Evolutionary conservation across 2,888 invertebrate species (phyloP).

Genomic region (Eupithecia insigniata): DNA sequence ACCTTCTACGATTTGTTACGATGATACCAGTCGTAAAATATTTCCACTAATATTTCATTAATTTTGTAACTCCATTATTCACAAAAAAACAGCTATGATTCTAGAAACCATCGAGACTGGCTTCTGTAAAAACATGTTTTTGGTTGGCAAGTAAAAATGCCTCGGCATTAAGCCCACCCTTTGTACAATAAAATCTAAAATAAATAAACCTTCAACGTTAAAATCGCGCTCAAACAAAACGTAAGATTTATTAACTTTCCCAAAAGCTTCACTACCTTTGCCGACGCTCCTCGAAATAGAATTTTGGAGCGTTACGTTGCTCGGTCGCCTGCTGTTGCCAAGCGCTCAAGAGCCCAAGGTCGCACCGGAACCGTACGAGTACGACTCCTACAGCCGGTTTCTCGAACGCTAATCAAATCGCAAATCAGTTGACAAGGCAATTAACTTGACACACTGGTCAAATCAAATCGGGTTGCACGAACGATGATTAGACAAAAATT

Average conservation of each 20-base stretch:
- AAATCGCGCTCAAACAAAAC: too few species aligned
- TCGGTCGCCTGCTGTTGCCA: slow-evolving; percentile 50
- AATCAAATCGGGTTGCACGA: too few species aligned
- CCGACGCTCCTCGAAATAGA: slow-evolving; percentile 31
- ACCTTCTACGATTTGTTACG: background rate
- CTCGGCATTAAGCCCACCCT: too few species aligned
- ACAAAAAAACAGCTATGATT: background rate
- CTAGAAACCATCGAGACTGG: too few species aligned
- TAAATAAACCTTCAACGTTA: too few species aligned
- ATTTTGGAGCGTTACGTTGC: slow-evolving; percentile 29
- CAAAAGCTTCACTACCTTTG: slow-evolving; percentile 21
- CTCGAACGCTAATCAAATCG: too few species aligned
- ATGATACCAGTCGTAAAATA: background rate
- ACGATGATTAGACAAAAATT: too few species aligned
- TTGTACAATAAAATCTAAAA: too few species aligned
- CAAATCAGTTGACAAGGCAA: too few species aligned
- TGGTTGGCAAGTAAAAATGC: too few species aligned
- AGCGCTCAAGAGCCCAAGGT: slow-evolving; percentile 52
- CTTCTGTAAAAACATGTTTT: too few species aligned
- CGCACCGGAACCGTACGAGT: slow-evolving; percentile 34
- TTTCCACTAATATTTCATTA: background rate
- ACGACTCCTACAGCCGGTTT: slow-evolving; percentile 37
- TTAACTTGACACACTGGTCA: too few species aligned
- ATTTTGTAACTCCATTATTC: background rate
- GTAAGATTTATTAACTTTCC: slow-evolving; percentile 14